Percentiles rank a stretch among this genome's conserved stretches.
Conservation (phyloP, 2,113 vertebrate genomes). For the Lophius piscatorius region DNA sequence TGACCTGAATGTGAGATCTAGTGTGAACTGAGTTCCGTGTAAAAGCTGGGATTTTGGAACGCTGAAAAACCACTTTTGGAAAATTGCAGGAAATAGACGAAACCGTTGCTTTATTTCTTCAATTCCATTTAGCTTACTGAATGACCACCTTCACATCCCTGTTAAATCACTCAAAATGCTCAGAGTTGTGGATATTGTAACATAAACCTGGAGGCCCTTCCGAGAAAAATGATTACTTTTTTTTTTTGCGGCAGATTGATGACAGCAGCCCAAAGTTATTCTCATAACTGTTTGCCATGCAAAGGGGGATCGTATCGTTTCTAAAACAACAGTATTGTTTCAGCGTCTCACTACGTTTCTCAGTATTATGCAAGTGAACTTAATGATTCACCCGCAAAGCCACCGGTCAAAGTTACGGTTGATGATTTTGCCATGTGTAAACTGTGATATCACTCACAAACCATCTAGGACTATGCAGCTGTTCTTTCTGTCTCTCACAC, state of each 20-base stretch:
- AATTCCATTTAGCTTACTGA: constrained; percentile 45
- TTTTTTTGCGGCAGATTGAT: constrained; percentile 62
- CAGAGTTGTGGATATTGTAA: constrained; percentile 53
- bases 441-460: constrained; percentile 52
- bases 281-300: constrained; percentile 26
- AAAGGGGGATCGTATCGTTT: constrained; percentile 27
- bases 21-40: neutral
- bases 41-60: neutral
- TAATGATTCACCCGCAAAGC: constrained; percentile 33
- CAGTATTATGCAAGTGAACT: constrained; percentile 32
- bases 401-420: constrained; percentile 7
- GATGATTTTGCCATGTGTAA: constrained; percentile 67
- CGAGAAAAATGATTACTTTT: constrained; percentile 43
- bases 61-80: neutral
- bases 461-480: constrained; percentile 52
- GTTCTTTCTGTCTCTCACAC: constrained; percentile 45
- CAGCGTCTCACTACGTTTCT: constrained; percentile 30
- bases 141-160: constrained; percentile 41
- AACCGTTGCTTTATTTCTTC: constrained; percentile 8
- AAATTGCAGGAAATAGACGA: constrained; percentile 22
- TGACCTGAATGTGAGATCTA: neutral
- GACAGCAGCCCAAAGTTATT: constrained; percentile 22
- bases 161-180: constrained; percentile 59
- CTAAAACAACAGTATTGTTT: constrained; percentile 56
- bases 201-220: constrained; percentile 44